Evolutionary conservation across 1,140 invertebrate species (phyloP), one percentile per base, ranked within the genome.

Genomic region (Diplogasteroides magnus): DNA sequence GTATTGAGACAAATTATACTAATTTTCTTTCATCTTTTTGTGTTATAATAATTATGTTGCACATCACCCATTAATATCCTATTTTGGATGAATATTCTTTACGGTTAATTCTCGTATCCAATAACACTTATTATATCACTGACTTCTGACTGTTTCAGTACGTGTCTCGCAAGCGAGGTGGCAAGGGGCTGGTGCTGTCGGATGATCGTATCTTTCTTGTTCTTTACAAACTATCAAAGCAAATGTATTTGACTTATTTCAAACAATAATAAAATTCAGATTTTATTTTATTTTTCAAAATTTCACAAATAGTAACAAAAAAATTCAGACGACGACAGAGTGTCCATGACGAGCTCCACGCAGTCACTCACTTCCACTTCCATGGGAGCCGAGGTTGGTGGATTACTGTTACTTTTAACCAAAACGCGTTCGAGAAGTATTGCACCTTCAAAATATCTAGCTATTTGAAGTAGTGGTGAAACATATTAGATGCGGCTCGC

Each of bases 11-110:
- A n/a, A n/a, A n/a, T 2, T 77, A 76, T 29, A 27, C 32, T 28
- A 31, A 56, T 31, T 77, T 78, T n/a, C 11, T 77, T 1, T 73
- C 71, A 37, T 81, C 76, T n/a, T 63, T 29, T 28, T 59, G 25
- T 25, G 29, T 32, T 66, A 66, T 26, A 6, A 25, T 66, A 2
- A 27, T 57, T 11, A 66, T 66, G 2, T 57, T 32, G 32, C 26
- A 66, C 2, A 64, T 60, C 29, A 68, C 76, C 2, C 6, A 11
- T 6, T 19, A 48, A 48, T 48, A 48, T 48, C 37, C 37, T 6
- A 48, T 11, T 48, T 48, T 6, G 6, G 6, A 48, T 48, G 37
- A 6, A 48, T 6, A 48, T 11, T 48, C 37, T 48, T 11, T 48
- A 6, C 19, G 37, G 19, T 56, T 61, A n/a, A 64, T n/a, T 59